Conservation (phyloP, 2,797 vertebrate genomes). For the Emys orbicularis region DNA sequence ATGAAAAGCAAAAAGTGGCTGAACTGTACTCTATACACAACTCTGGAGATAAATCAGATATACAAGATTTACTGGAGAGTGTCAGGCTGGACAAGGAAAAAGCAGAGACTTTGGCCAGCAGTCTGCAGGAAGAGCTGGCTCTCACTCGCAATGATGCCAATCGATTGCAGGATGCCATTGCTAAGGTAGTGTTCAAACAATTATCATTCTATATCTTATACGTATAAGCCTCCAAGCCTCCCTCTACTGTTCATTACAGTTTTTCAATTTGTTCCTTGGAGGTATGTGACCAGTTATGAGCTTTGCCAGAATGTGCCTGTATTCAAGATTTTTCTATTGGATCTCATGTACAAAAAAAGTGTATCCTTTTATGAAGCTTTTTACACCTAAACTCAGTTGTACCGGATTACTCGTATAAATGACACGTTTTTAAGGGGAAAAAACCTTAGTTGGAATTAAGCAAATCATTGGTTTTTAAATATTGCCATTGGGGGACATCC, state of each 20-base stretch:
- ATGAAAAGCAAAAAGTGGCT: conserved; percentile 93
- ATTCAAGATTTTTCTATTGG: not conserved
- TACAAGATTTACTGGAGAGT: conserved; percentile 93
- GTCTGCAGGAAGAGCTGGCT: conserved; percentile 91
- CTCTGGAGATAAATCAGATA: conserved; percentile 92
- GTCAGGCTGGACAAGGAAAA: conserved; percentile 94
- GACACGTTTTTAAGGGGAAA: not conserved
- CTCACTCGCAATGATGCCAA: conserved; percentile 88
- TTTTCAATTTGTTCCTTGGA: not conserved
- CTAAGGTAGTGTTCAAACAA: conserved; percentile 85
- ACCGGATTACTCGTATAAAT: not conserved
- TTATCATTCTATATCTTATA: fast-evolving
- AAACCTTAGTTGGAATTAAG: not conserved
- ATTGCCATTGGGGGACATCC: not conserved
- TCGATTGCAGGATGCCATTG: conserved; percentile 89
- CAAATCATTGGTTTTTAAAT: not conserved
- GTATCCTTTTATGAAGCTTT: not conserved
- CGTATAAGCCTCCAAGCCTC: too few species aligned
- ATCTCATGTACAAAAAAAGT: not conserved
- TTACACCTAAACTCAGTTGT: not conserved
- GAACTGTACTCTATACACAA: conserved; percentile 95
- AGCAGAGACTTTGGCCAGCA: conserved; percentile 89
- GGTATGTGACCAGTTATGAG: not conserved
- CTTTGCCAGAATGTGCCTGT: not conserved
- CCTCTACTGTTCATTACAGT: not conserved